These are phyloP conservation scores for Cremastobaeus sp. DNA, from an alignment of 2,888 invertebrate species.

Conservation along the genomic window DNA sequence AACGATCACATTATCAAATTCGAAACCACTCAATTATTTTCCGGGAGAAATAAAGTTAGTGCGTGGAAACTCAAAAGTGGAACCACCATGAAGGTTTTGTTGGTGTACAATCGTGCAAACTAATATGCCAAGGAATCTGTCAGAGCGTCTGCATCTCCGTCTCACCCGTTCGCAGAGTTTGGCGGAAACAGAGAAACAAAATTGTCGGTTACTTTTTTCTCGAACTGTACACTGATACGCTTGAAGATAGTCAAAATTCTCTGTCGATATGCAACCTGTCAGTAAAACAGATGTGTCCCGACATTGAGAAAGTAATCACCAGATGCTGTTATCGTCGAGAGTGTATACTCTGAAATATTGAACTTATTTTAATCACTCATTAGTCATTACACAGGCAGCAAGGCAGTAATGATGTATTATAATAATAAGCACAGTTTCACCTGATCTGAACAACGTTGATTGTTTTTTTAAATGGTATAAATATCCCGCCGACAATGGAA, in stretches of 20 bases:
- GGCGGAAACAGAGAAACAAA: no score
- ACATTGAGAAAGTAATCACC: background rate
- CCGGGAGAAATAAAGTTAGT: slow-evolving; percentile 34
- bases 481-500: slow-evolving; percentile 86
- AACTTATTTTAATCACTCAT: slow-evolving; percentile 14
- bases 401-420: slow-evolving; percentile 14
- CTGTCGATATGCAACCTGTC: no score
- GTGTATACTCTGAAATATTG: slow-evolving; percentile 11
- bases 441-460: background rate
- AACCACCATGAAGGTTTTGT: slow-evolving; percentile 40
- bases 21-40: slow-evolving; percentile 21
- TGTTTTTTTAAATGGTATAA: slow-evolving; percentile 9
- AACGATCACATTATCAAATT: slow-evolving; percentile 25
- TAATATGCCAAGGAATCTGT: no score
- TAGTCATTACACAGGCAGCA: no score
- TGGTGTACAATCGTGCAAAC: slow-evolving; percentile 11
- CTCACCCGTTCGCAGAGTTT: no score
- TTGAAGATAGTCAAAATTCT: no score
- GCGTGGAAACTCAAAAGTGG: slow-evolving; percentile 48
- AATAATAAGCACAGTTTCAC: slow-evolving; percentile 8
- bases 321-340: slow-evolving; percentile 5
- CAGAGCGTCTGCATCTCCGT: no score
- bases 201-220: no score
- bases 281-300: slow-evolving; percentile 9
- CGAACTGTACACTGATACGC: no score